Evolutionary conservation across 2,113 vertebrate genomes (phyloP).

Genomic region (Sceloporus tristichus): DNA sequence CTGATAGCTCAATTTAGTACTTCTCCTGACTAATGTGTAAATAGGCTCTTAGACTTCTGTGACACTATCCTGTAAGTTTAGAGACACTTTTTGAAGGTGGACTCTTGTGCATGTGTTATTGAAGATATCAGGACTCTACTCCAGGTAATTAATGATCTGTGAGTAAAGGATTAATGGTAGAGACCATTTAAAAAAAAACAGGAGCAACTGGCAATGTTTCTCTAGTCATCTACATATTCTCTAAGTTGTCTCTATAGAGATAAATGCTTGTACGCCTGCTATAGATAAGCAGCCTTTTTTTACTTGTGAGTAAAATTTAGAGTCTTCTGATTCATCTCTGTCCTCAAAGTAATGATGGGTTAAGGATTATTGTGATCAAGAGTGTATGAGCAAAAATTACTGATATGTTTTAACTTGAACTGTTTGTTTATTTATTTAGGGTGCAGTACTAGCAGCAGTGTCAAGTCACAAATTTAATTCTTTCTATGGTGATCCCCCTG

Average conservation of each 20-base stretch:
- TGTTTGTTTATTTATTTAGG: slow-evolving; percentile 79
- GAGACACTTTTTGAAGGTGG: not conserved
- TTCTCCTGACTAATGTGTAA: not conserved
- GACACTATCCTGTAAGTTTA: not conserved
- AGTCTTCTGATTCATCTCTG: not conserved
- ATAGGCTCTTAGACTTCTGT: not conserved
- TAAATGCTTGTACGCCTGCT: not conserved
- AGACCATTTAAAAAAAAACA: not conserved
- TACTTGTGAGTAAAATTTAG: not conserved
- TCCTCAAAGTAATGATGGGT: not conserved
- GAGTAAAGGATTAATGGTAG: not conserved
- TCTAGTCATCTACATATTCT: not conserved
- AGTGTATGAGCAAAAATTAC: slow-evolving; percentile 23
- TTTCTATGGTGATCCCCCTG: slow-evolving; percentile 96
- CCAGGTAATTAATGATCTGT: not conserved
- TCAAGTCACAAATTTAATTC: slow-evolving; percentile 99
- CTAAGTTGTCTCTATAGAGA: not conserved
- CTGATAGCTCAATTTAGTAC: not conserved
- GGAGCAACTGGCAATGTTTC: not conserved
- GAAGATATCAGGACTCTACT: not conserved
- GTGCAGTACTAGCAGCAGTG: slow-evolving; percentile 95
- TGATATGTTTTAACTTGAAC: slow-evolving; percentile 49
- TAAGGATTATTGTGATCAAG: not conserved
- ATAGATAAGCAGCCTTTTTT: not conserved
- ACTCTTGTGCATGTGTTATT: not conserved